Base-by-base conservation (phyloP, 2,888 invertebrate species). In the Cistogaster globosa region DNA sequence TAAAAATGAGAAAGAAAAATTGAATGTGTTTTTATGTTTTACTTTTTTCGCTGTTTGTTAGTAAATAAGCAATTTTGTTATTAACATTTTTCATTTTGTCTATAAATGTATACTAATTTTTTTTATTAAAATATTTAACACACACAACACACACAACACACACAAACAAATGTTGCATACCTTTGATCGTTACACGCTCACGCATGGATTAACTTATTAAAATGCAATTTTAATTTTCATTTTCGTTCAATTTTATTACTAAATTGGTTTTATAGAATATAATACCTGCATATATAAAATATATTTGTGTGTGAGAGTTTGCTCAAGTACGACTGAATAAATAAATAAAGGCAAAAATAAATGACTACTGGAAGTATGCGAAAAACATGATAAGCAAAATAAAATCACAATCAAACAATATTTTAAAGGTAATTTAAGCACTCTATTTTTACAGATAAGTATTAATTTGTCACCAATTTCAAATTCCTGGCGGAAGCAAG, bases 121-220 rank as follows among this genome's bases (percentile, higher is more conserved):
- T 82, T 85, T 82, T 75, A 85, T 82, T 79, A 75, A 71, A 71
- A 67, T 80, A 67, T 74, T 55, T 32, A 53, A 68, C 36, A 48
- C n/a, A 57, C 26, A 26, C n/a, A n/a, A n/a, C n/a, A n/a, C n/a
- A n/a, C n/a, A n/a, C n/a, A 26, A 1, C 48, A 71, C 22, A 57
- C 22, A 63, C 2, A n/a, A 57, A 18, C 51, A 18, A 53, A 18
- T 32, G 45, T 51, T 79, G 57, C 67, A 51, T 65, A 71, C 82
- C 71, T 71, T 32, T 82, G 85, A 85, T 85, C 78, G 71, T 85
- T 82, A 85, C 79, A 82, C 58, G 75, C 63, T 88, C 88, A 89
- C 90, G 91, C 90, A 88, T 90, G 91, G 90, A 91, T 91, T 91
- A 91, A 91, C 91, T 91, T 91, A 91, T 91, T 91, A 91, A 89